Evolutionary conservation across 2,888 invertebrate species (phyloP), one percentile per base, ranked within the genome.

Genomic region (Hirtodrosophila trivittata): DNA sequence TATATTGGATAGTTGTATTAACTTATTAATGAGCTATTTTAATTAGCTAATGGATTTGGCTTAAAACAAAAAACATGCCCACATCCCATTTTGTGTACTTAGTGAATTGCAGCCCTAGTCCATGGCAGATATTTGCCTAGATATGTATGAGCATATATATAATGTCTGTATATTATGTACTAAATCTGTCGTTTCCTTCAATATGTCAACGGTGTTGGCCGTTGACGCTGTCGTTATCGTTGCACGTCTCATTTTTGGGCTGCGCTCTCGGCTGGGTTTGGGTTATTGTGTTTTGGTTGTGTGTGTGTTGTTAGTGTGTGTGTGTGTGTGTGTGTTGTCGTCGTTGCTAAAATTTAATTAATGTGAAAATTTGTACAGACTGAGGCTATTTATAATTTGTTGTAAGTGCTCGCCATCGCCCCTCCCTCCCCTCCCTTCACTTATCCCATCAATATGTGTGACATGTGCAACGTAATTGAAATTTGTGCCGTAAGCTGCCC

Each of bases 351-450:
- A 86, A 87, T 86, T 84, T 87, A 86, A 86, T 86, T 86, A 87
- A 86, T 87, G 87, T 86, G 86, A 87, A 86, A 86, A 87, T 86
- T 86, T 86, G 85, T 86, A 84, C 86, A 86, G 87, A 86, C 86
- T 75, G 76, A 39, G 71, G 82, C 87, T 86, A 86, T 86, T 86
- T 86, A 86, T 86, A 86, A 86, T 64, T 83, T 80, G 80, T 68
- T 84, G 73, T 81, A 83, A 85, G 86, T 85, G 83, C 81, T 82
- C 65, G 82, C 64, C 52, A 49, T 55, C 72, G 51, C 46, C 54
- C 13, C 49, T 8, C 9, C 21, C 10, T 8, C n/a, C 4, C 13
- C 13, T 16, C 39, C 5, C 14, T 30, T 9, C 13, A 30, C 14
- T 3, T 32, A 25, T 12, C 33, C 16, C 32, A 26, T 5, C 47